phyloP scores from a whole-genome alignment of 2,888 invertebrate genomes.

The Chrysolina oricalcia region DNA sequence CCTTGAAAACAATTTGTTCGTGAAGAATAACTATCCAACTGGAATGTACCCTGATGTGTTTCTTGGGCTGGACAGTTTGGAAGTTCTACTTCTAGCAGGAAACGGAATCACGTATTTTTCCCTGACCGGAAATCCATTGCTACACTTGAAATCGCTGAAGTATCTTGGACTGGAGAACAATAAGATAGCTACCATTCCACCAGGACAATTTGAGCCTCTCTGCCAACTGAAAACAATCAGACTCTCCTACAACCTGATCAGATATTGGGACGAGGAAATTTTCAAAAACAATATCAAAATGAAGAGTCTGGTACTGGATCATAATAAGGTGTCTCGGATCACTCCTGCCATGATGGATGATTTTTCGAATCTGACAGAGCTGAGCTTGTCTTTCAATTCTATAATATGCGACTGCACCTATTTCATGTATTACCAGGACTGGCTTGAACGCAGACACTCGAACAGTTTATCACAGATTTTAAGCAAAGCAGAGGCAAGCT shows the following conservation, averaged over 20 bases:
- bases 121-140: constrained; percentile 73
- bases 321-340: constrained; percentile 76
- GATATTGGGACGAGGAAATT: constrained; percentile 74
- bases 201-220: constrained; percentile 71
- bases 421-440: constrained; percentile 42
- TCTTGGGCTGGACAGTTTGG: constrained; percentile 72
- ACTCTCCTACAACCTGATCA: constrained; percentile 73
- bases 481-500: constrained; percentile 12
- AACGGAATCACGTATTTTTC: constrained; percentile 72
- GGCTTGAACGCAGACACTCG: background rate
- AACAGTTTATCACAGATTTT: constrained; percentile 13
- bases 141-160: constrained; percentile 73
- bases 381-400: constrained; percentile 74
- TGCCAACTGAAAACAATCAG: constrained; percentile 72
- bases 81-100: constrained; percentile 73
- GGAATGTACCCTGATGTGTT: constrained; percentile 68
- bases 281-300: constrained; percentile 72
- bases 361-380: constrained; percentile 71
- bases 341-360: constrained; percentile 76
- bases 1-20: constrained; percentile 74
- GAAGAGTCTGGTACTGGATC: constrained; percentile 69
- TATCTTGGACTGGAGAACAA: constrained; percentile 74
- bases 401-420: constrained; percentile 74
- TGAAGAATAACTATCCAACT: constrained; percentile 55
- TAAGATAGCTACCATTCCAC: constrained; percentile 70